Evolutionary conservation across 2,797 vertebrate species (phyloP), one percentile per base, ranked within the genome.

Genomic region (Sphaeramia orbicularis): DNA sequence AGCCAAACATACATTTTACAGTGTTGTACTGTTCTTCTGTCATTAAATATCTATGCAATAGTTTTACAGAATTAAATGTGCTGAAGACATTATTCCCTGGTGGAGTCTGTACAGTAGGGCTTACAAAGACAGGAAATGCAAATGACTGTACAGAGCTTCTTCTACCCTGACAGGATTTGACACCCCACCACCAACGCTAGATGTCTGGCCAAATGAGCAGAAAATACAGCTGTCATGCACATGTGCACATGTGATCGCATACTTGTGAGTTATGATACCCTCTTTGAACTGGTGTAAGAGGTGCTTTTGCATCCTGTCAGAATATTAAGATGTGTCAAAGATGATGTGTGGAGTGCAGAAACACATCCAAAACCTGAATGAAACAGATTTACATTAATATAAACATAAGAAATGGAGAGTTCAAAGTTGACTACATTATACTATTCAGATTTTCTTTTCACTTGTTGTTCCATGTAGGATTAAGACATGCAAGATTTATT

Each of bases 261-360:
- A 4, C 58, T 30, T 30, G 30, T 30, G 27, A 30, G 27, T 16
- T 11, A n/a, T 38, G 55, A 52, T 0, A 10, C 14, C n/a, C 5
- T 37, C 15, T 55, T n/a, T 56, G 30, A 54, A 10, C 14, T 18
- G 56, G 27, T 21, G 47, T 63, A 38, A 54, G 38, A 57, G 27
- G 43, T 0, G 14, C 9, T 53, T 53, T 10, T n/a, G 16, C 45
- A 43, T 16, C 27, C 9, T 21, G 45, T 35, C 40, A 45, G 40
- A 53, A 21, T 35, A 21, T 13, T 19, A 10, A 6, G 19, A 48
- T 40, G 14, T 38, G 36, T 32, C 7, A 24, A n/a, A 32, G 10
- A 30, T 40, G 12, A 8, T 14, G 2, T 50, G n/a, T 8, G 16
- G 24, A 43, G 30, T 47, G 13, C 36, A 15, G 8, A 47, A 14